A percentile compares a stretch with the other conserved stretches of the same genome.
phyloP scores from a whole-genome alignment of 2,888 invertebrate species.

The Altica lythri region DNA sequence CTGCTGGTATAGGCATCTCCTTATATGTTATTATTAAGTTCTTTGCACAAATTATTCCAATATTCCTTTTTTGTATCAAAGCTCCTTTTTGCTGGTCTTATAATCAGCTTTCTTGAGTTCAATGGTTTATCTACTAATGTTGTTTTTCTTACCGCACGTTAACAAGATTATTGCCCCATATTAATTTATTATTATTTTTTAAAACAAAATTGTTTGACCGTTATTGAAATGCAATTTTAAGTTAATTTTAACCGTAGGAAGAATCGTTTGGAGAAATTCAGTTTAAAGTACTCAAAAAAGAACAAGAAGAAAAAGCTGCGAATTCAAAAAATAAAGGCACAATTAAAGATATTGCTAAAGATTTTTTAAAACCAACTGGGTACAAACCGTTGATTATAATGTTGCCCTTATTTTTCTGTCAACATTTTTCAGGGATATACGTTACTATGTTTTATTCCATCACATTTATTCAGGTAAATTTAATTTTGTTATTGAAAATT shows the following conservation, averaged over 20 bases:
- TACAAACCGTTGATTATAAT: constrained; percentile 64
- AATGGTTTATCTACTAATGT: no score
- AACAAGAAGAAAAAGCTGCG: constrained; percentile 58
- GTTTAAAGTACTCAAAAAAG: constrained; percentile 59
- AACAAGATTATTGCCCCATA: no score
- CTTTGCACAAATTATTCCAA: no score
- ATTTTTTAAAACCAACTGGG: constrained; percentile 62
- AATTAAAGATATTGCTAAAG: constrained; percentile 50
- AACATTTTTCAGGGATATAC: constrained; percentile 66
- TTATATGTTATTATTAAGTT: no score
- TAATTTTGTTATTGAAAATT: constrained; percentile 3
- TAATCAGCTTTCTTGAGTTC: no score
- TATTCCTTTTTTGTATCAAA: no score
- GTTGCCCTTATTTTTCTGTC: constrained; percentile 62
- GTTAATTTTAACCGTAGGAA: constrained; percentile 44
- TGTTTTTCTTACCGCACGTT: no score
- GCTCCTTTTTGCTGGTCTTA: no score
- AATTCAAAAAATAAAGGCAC: constrained; percentile 47
- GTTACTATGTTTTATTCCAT: constrained; percentile 67
- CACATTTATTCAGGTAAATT: constrained; percentile 61
- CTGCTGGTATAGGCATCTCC: no score
- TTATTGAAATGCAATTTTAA: no score
- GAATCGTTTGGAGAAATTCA: constrained; percentile 60
- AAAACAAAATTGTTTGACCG: no score
- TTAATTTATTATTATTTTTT: no score